A percentile compares a stretch with the other conserved stretches of the same genome.
Conservation (phyloP, 2,888 invertebrate genomes). For the Fabriciana adippe region DNA sequence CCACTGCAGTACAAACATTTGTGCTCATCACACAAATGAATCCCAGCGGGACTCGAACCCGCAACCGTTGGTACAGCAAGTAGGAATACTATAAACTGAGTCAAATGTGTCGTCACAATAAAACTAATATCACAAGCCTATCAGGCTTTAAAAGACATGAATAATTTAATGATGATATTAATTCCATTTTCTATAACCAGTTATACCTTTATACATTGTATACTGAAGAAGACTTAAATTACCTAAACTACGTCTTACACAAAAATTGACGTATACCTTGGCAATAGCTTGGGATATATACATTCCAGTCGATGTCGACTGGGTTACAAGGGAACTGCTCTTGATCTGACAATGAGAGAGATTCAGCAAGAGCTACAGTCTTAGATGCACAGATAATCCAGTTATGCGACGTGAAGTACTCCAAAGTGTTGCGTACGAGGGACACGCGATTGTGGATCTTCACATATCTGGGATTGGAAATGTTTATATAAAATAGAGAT, state of each 20-base stretch:
- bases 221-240: too few relatives aligned
- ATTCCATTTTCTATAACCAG: not conserved
- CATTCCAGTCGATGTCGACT: constrained; percentile 39
- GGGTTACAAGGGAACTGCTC: constrained; percentile 43
- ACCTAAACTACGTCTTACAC: constrained; percentile 20
- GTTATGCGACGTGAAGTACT: constrained; percentile 40
- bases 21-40: too few relatives aligned
- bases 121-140: constrained; percentile 24
- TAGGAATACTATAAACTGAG: too few relatives aligned
- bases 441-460: constrained; percentile 45
- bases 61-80: too few relatives aligned
- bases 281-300: constrained; percentile 42
- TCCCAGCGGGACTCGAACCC: too few relatives aligned
- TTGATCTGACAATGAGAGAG: constrained; percentile 34
- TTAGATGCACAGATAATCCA: constrained; percentile 39
- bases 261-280: constrained; percentile 37
- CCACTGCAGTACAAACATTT: too few relatives aligned
- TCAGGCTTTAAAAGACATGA: constrained; percentile 1
- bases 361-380: constrained; percentile 32
- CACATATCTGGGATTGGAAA: constrained; percentile 46
- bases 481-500: not conserved
- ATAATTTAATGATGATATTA: not conserved
- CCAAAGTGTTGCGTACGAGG: constrained; percentile 35
- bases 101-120: too few relatives aligned
- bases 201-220: not conserved